Conservation (phyloP, 2,113 vertebrate genomes). For the Pavo muticus region DNA sequence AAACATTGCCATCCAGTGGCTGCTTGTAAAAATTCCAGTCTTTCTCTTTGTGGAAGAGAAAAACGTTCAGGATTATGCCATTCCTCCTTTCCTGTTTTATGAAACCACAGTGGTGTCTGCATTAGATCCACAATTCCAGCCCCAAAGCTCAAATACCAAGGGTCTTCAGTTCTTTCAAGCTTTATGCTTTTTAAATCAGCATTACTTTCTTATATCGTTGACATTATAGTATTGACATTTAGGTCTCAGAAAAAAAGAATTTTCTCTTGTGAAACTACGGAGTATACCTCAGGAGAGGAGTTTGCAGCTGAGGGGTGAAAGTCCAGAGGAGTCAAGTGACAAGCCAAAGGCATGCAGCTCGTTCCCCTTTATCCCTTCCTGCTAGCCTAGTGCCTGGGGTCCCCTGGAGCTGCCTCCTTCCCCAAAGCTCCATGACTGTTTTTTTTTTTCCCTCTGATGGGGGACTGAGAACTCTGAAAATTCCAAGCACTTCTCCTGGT, state of each 20-base stretch:
- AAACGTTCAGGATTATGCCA: fast-evolving
- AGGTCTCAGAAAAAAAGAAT: not conserved
- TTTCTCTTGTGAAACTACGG: not conserved
- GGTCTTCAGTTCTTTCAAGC: not conserved
- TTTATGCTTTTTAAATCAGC: not conserved
- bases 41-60: not conserved
- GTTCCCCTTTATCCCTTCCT: not conserved
- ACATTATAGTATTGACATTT: not conserved
- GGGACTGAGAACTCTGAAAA: not conserved
- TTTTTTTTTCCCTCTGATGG: not conserved
- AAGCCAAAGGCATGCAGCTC: not conserved
- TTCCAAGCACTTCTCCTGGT: not conserved
- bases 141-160: not conserved
- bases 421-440: not conserved
- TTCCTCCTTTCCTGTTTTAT: not conserved
- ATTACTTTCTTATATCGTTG: not conserved
- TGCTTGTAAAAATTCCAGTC: not conserved
- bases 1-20: constrained; percentile 74
- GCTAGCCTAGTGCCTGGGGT: not conserved
- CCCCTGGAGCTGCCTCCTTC: not conserved
- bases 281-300: not conserved
- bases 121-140: not conserved
- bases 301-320: not conserved
- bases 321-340: not conserved
- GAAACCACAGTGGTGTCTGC: not conserved